Evolutionary conservation across 2,888 invertebrate species (phyloP).

Genomic region (Metellina segmentata): DNA sequence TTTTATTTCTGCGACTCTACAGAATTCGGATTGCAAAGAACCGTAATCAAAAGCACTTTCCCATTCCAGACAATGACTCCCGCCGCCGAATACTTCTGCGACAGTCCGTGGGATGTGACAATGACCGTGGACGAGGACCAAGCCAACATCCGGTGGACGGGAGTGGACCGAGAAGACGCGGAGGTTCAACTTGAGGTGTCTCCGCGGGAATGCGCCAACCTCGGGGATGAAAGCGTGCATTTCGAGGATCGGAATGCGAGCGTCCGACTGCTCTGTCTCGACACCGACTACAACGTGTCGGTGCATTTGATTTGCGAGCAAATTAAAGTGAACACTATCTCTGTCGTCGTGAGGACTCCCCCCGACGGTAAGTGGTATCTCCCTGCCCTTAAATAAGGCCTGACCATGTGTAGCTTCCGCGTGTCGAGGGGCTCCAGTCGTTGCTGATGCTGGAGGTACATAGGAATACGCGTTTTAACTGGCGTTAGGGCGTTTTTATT

Average conservation of each 20-base stretch:
- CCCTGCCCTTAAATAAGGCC: no score
- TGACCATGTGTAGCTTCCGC: no score
- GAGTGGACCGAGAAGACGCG: background rate
- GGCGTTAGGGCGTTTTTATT: no score
- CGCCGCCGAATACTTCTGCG: background rate
- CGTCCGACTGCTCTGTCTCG: background rate
- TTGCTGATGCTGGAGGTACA: no score
- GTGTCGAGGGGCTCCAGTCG: no score
- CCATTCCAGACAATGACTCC: background rate
- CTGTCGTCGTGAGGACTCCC: background rate
- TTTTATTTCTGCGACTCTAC: no score
- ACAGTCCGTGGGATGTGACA: background rate
- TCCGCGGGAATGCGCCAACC: background rate
- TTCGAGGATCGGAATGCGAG: background rate
- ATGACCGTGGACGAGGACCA: background rate
- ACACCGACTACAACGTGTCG: slow-evolving; percentile 12
- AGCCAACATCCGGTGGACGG: background rate
- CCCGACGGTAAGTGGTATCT: slow-evolving; percentile 12
- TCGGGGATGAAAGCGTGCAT: background rate
- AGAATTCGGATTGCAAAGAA: no score
- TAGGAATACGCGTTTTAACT: no score
- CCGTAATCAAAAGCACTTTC: no score
- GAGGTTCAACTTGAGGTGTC: background rate
- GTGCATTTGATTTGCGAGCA: slow-evolving; percentile 10
- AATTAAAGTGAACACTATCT: background rate